phyloP scores from a whole-genome alignment of 2,113 vertebrate species.

The Epinephelus cyanopodus region DNA sequence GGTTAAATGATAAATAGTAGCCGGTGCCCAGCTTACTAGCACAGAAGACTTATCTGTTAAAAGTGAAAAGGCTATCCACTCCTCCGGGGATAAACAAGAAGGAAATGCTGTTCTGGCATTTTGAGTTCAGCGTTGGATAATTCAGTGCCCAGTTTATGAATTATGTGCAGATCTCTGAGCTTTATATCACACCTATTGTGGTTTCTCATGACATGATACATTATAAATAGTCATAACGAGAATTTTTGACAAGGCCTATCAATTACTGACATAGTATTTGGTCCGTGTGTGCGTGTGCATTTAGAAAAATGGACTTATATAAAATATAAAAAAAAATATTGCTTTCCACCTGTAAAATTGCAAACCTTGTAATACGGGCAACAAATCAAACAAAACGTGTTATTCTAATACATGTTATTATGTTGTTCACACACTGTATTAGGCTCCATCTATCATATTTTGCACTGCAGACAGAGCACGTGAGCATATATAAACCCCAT shows the following conservation, averaged over 20 bases:
- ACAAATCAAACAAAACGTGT: constrained; percentile 14
- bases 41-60: constrained; percentile 51
- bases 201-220: constrained; percentile 15
- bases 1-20: constrained; percentile 58
- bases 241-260: constrained; percentile 14
- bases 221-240: constrained; percentile 8
- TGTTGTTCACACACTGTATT: constrained; percentile 4
- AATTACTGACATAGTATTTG: constrained; percentile 27
- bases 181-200: constrained; percentile 29
- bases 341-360: background rate
- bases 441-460: constrained; percentile 40
- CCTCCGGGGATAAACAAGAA: constrained; percentile 64
- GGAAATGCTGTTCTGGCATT: constrained; percentile 70
- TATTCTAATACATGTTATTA: background rate
- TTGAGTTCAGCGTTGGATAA: constrained; percentile 57
- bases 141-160: constrained; percentile 59
- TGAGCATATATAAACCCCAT: constrained; percentile 12
- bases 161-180: constrained; percentile 42
- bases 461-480: constrained; percentile 7
- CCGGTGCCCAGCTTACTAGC: background rate
- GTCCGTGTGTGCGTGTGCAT: background rate
- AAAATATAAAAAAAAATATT: too few relatives aligned
- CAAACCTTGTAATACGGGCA: background rate
- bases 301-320: background rate
- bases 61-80: constrained; percentile 65